Evolutionary conservation across 1,140 invertebrate species (phyloP), one percentile per base, ranked within the genome.

Genomic region (Apis cerana): DNA sequence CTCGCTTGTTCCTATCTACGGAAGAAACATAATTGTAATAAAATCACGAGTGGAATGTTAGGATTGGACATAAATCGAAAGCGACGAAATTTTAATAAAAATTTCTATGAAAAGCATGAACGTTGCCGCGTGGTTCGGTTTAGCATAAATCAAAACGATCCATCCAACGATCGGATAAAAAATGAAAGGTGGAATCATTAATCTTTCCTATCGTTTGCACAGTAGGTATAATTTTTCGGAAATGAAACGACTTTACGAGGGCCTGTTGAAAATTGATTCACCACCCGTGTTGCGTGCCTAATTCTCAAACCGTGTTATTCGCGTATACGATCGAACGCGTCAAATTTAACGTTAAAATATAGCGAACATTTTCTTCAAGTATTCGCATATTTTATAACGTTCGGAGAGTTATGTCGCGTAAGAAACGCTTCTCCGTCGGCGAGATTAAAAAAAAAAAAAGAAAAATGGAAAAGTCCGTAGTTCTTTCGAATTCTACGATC

Each of bases 251-350:
- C 56, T 56, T 56, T 21, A 33, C 75, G 23, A 75, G 59, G 23
- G 27, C 65, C 72, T 43, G 5, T 83, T 17, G 61, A 81, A 82
- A 85, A 86, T 77, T 85, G 83, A 85, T 85, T 85, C 58, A 76
- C 85, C 74, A 23, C 70, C 72, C 23, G 68, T 27, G 50, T 75
- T 27, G 67, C 56, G 56, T 43, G n/a, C 21, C 43, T 80, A 85
- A 84, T 85, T 69, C 71, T 80, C 33, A 0, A 43, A 43, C 5
- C 33, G 33, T 43, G 33, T 43, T 43, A 7, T 43, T 43, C 33
- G 33, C 33, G 33, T 43, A 7, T 43, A 43, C 33, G 33, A 43
- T 43, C 33, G 33, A 33, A 33, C 2, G 33, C 1, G 2, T 33
- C 33, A 0, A 43, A 43, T 43, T 43, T 7, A 7, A 43, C 33